Percentiles rank a stretch among this genome's conserved stretches.
Conservation (phyloP, 92 coral and sea anemone genomes). For the Palythoa caribaeorum region DNA sequence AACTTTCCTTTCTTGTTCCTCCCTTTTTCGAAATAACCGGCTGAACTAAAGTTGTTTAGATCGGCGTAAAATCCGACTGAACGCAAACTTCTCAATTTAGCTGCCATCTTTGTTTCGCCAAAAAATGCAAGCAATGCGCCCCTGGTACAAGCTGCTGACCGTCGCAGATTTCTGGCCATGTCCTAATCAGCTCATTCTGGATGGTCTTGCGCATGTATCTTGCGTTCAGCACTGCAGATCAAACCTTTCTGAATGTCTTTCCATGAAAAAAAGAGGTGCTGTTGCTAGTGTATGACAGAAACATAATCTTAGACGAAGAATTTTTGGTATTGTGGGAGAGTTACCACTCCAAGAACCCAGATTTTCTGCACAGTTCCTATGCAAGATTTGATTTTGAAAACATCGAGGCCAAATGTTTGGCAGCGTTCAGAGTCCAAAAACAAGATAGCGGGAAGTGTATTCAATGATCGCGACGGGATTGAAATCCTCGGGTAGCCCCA, state of each 20-base stretch:
- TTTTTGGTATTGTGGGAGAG: constrained; percentile 21
- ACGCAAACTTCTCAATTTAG: constrained; percentile 13
- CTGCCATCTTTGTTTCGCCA: constrained; percentile 16
- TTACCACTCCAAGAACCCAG: constrained; percentile 29
- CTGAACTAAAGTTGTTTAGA: constrained; percentile 18
- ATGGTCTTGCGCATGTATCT: too few relatives aligned
- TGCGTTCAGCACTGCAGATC: too few relatives aligned
- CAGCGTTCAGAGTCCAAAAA: neutral
- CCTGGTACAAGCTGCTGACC: constrained; percentile 30
- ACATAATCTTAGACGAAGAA: neutral
- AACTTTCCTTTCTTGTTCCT: constrained; percentile 15
- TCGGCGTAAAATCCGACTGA: constrained; percentile 9
- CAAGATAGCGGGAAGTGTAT: too few relatives aligned
- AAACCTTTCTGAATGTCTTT: constrained; percentile 18
- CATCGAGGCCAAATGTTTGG: neutral
- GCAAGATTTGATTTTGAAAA: constrained; percentile 21
- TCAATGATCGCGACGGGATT: too few relatives aligned
- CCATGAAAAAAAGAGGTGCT: neutral
- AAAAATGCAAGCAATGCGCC: constrained; percentile 29
- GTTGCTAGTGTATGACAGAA: constrained; percentile 27
- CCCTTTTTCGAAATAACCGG: neutral
- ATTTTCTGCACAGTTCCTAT: constrained; percentile 45
- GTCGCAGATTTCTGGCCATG: constrained; percentile 28
- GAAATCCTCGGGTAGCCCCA: too few relatives aligned
- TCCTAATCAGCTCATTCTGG: too few relatives aligned